Percentiles rank a stretch among this genome's conserved stretches.
Evolutionary conservation across 2,113 vertebrate species (phyloP).

Genomic region (Myodes glareolus): DNA sequence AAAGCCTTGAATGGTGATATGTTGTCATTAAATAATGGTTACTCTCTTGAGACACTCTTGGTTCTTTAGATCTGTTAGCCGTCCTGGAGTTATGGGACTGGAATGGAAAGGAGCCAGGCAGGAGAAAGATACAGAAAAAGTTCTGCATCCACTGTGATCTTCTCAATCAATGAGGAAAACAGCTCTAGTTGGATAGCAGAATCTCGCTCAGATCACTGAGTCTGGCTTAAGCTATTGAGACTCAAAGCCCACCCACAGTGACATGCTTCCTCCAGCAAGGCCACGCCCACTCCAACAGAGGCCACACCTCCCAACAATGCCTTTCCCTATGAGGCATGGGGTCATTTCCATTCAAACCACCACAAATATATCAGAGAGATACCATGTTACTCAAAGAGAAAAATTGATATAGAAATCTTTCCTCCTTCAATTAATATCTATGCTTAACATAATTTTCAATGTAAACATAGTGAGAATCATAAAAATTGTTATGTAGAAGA

Average conservation of each 20-base stretch:
- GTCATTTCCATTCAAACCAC: not conserved
- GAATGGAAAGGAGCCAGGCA: not conserved
- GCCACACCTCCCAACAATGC: not conserved
- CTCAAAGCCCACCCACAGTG: not conserved
- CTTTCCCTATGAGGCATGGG: not conserved
- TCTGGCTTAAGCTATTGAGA: not conserved
- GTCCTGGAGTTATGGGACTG: not conserved
- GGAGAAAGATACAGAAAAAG: not conserved
- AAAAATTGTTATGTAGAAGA: not conserved
- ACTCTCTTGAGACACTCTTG: not conserved
- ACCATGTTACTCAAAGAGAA: not conserved
- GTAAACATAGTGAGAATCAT: not conserved
- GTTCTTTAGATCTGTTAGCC: slow-evolving; percentile 7
- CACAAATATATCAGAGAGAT: not conserved
- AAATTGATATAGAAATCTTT: not conserved
- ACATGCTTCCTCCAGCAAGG: not conserved
- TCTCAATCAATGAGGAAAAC: not conserved
- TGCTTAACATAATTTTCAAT: not conserved
- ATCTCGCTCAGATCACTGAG: not conserved
- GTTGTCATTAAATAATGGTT: slow-evolving; percentile 9
- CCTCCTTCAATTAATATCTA: not conserved
- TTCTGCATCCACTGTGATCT: not conserved
- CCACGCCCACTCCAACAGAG: not conserved
- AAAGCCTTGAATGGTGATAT: not conserved
- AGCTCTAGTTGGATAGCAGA: not conserved